Evolutionary conservation across 2,888 invertebrate genomes (phyloP).

Genomic region (Mythimna ferrago): DNA sequence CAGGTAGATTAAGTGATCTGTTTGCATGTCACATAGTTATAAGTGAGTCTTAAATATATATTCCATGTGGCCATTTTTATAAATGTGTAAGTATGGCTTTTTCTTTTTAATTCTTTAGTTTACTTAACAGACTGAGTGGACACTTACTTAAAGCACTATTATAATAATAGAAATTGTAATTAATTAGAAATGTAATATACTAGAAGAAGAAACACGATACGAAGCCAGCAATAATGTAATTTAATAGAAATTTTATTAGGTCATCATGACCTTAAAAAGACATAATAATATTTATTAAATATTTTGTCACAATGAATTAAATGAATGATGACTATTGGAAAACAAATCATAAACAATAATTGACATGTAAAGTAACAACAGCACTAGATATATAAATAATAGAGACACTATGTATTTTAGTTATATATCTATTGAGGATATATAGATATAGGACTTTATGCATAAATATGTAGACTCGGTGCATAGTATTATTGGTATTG

Average conservation of each 20-base stretch:
- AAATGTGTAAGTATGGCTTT: slow-evolving; percentile 25
- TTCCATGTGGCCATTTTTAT: slow-evolving; percentile 60
- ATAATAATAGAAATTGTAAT: too few relatives aligned
- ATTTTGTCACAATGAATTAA: not conserved
- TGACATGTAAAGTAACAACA: slow-evolving; percentile 4
- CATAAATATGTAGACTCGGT: slow-evolving; percentile 14
- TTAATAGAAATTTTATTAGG: not conserved
- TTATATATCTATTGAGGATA: slow-evolving; percentile 5
- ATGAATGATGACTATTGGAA: not conserved
- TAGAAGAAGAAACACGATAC: not conserved
- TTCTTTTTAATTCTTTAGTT: slow-evolving; percentile 13
- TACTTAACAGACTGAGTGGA: slow-evolving; percentile 44
- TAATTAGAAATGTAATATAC: not conserved
- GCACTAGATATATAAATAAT: slow-evolving; percentile 7
- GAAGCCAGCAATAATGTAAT: slow-evolving; percentile 11
- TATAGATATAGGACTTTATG: not conserved
- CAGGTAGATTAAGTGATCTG: slow-evolving; percentile 22
- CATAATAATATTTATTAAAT: not conserved
- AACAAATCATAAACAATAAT: not conserved
- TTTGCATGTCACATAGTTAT: slow-evolving; percentile 44
- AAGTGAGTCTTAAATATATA: slow-evolving; percentile 42
- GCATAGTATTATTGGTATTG: slow-evolving; percentile 24
- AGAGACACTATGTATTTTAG: slow-evolving; percentile 11
- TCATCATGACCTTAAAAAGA: not conserved
- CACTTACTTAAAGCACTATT: slow-evolving; percentile 31